phyloP scores from a whole-genome alignment of 2,888 invertebrate species.

The Spatulosminthurus flaviceps region DNA sequence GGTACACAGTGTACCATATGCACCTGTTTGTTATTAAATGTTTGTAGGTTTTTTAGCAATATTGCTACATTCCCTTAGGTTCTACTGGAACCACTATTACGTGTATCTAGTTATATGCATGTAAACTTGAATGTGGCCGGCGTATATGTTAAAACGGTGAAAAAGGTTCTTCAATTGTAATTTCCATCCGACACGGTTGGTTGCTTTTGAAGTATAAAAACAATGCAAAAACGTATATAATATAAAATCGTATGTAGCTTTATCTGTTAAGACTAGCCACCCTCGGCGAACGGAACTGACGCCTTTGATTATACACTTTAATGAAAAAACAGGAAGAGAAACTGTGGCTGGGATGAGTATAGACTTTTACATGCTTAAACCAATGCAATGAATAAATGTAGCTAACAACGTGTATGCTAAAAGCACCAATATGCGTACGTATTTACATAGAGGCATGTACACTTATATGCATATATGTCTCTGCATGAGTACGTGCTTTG shows the following conservation, averaged over 20 bases:
- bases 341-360: background rate
- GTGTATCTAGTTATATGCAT: too few relatives aligned
- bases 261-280: background rate
- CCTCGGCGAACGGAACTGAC: constrained; percentile 1
- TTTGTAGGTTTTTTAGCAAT: too few relatives aligned
- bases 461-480: too few relatives aligned
- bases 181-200: background rate
- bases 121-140: background rate
- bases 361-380: background rate
- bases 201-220: constrained; percentile 5
- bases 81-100: too few relatives aligned
- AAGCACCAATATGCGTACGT: too few relatives aligned
- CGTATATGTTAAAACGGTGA: background rate
- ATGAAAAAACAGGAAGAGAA: constrained; percentile 18
- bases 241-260: background rate
- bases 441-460: too few relatives aligned
- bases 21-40: too few relatives aligned
- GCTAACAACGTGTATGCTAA: too few relatives aligned
- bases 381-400: background rate
- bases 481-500: too few relatives aligned
- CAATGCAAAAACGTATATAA: background rate
- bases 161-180: background rate
- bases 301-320: background rate
- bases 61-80: too few relatives aligned
- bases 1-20: too few relatives aligned